These are phyloP conservation scores for Oncopodura yosiiana DNA, from an alignment of 1,140 invertebrate genomes.

Conservation along the genomic window DNA sequence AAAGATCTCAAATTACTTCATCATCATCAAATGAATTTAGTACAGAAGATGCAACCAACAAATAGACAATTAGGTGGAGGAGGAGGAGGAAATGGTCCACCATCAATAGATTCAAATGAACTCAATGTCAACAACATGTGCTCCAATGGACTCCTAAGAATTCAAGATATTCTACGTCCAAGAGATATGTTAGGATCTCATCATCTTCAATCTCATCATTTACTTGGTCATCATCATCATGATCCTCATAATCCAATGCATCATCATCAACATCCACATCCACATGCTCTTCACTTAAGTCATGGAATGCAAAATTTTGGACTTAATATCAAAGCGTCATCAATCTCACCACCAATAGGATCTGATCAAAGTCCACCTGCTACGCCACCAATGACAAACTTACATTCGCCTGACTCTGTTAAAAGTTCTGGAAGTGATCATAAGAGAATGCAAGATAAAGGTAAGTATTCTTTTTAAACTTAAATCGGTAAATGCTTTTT, in stretches of 20 bases:
- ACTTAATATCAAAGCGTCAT: conserved; percentile 30
- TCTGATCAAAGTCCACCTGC: conserved; percentile 34
- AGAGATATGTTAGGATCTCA: conserved; percentile 9
- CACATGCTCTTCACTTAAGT: conserved; percentile 4
- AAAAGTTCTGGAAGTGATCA: conserved; percentile 14
- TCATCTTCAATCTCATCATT: not conserved
- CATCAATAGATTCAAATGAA: conserved; percentile 21
- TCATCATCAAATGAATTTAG: conserved; percentile 26
- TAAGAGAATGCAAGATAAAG: conserved; percentile 24
- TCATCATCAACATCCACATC: conserved; percentile 18
- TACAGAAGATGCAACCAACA: conserved; percentile 32
- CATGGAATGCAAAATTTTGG: conserved; percentile 21
- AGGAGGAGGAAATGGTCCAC: conserved; percentile 20
- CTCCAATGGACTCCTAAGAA: conserved; percentile 31
- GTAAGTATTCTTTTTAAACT: not conserved
- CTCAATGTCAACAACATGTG: conserved; percentile 22
- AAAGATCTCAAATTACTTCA: not conserved
- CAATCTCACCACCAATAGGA: conserved; percentile 34
- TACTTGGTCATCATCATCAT: conserved; percentile 8
- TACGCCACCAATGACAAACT: conserved; percentile 29
- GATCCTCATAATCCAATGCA: conserved; percentile 12
- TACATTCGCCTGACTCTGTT: conserved; percentile 23
- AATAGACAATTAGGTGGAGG: conserved; percentile 17
- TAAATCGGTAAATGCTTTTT: not conserved
- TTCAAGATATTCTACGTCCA: conserved; percentile 34